Evolutionary conservation across 2,888 invertebrate species (phyloP), one percentile per base, ranked within the genome.

Genomic region (Melolontha melolontha): DNA sequence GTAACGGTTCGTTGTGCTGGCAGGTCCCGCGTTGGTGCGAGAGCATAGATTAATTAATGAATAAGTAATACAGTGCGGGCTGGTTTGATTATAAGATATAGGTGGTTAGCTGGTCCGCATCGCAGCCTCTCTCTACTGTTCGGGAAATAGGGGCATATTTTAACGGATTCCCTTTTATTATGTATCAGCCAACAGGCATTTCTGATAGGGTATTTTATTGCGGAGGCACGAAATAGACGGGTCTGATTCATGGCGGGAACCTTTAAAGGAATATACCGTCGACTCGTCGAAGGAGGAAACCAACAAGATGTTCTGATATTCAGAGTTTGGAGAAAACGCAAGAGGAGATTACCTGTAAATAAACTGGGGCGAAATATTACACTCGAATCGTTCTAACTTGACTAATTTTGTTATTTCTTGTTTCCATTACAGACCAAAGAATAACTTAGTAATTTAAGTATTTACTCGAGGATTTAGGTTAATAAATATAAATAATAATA

Each of bases 21-120:
- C 17, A 14, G n/a, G 64, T 10, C 50, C 49, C 49, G 27, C 17
- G 62, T 41, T 70, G 72, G 69, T 73, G 74, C 70, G 70, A 70
- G 70, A 71, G 79, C 77, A 81, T 81, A 82, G 82, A 83, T 83
- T 83, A 83, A 83, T 83, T 83, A 83, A 83, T 82, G 82, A 83
- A 83, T 83, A 83, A 83, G 81, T 83, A 81, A 83, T 82, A 79
- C 78, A 78, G 74, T 76, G 76, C 77, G 77, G 78, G 77, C 76
- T 75, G 75, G 79, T 79, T 80, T 82, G 81, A 82, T 82, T 81
- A 80, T 81, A 81, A 81, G 81, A 80, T 81, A 81, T 79, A 77
- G 79, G 77, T 73, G 72, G 75, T 54, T 64, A 54, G 68, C 47
- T 12, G 42, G 29, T 11, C 44, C 55, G 47, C 54, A 27, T 65